Evolutionary conservation across 2,113 vertebrate species (phyloP), one percentile per base, ranked within the genome.

Genomic region (Xenopus borealis): DNA sequence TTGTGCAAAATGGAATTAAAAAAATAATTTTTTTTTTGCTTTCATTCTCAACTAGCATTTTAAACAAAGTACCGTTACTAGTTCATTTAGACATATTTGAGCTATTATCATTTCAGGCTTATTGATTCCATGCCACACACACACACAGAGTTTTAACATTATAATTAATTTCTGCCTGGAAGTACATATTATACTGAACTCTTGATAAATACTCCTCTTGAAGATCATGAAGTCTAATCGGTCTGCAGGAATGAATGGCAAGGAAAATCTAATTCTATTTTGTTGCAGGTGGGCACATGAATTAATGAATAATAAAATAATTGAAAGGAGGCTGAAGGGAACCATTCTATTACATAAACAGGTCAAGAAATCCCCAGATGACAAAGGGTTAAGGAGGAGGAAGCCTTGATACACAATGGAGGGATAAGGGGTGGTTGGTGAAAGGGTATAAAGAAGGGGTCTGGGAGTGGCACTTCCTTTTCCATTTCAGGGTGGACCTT

Each of bases 101-200:
- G 74, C 66, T 77, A 77, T 77, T 77, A 77, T 77, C 66, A 77
- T 70, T 69, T 63, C 74, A 77, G 45, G 66, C 64, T 64, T 77
- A 77, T 77, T 77, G 74, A 77, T 77, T 77, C 74, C 52, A 70
- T 70, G 66, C 59, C 74, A 77, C 59, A 69, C 58, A 62, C 58
- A 62, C 73, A 77, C 74, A 76, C 62, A 70, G 58, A 57, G 59
- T 70, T 70, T 70, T 63, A 30, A 17, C 58, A 64, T 69, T 59
- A 77, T 77, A 69, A 63, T 69, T 77, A 67, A 77, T 68, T 76
- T 47, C 50, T 70, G 74, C 66, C 53, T 61, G 61, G 74, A 77
- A 70, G 59, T 77, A 77, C 66, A 70, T 77, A 69, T 77, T 77
- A 70, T 46, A 64, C 45, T 64, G 59, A 70, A 77, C 63, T 77